A percentile compares a stretch with the other conserved stretches of the same genome.
These are phyloP conservation scores for Catharus minimus DNA, from an alignment of 2,113 vertebrate genomes.

Conservation along the genomic window DNA sequence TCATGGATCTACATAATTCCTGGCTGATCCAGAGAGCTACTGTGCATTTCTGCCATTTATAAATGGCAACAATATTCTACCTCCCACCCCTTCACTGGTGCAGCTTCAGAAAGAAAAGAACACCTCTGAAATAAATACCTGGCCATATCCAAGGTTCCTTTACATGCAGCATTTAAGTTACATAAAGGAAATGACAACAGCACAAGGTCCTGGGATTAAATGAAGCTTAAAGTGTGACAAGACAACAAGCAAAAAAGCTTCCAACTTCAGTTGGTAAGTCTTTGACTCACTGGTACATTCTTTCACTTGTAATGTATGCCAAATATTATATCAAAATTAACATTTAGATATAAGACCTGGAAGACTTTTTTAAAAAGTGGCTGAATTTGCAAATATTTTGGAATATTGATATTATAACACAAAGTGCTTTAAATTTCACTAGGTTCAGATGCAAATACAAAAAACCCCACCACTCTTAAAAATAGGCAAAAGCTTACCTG, in stretches of 20 bases:
- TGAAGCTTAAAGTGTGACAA: neutral
- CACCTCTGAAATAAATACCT: neutral
- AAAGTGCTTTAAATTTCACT: neutral
- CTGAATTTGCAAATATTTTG: neutral
- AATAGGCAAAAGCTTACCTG: slow-evolving; percentile 82
- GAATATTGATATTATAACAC: neutral
- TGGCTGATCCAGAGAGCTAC: neutral
- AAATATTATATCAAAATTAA: neutral
- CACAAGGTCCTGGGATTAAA: neutral
- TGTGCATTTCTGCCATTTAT: neutral
- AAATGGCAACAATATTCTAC: neutral
- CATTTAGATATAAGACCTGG: neutral
- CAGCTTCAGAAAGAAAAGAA: neutral
- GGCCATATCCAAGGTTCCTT: neutral
- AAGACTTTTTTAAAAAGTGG: neutral
- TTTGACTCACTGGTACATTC: neutral
- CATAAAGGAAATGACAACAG: neutral
- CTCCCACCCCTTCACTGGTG: neutral
- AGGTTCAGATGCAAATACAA: neutral
- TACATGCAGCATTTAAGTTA: neutral
- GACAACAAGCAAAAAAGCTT: neutral
- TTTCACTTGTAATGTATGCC: neutral
- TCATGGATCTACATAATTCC: neutral
- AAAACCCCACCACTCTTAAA: slow-evolving; percentile 3
- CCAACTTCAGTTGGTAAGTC: neutral